phyloP scores from a whole-genome alignment of 2,888 invertebrate genomes.

The Stenichneumon culpator region DNA sequence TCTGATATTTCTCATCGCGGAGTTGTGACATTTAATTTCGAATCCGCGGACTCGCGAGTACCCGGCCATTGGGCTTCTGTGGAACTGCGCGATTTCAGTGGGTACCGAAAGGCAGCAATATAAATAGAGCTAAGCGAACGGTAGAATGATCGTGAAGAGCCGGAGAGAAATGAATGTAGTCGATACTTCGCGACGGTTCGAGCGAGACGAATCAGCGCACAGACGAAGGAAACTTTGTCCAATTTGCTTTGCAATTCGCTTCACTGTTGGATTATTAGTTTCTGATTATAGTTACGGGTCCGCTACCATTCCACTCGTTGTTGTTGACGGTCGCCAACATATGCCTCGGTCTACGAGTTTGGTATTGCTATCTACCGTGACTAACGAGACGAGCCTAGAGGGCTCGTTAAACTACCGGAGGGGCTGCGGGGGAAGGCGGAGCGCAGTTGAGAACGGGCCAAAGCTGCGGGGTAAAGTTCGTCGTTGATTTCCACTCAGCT shows the following conservation, averaged over 20 bases:
- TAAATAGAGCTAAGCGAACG: not conserved
- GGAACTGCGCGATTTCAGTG: not conserved
- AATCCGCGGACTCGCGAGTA: not conserved
- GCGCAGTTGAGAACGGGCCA: conserved; percentile 7
- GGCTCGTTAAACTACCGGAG: conserved; percentile 34
- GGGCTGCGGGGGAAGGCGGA: not conserved
- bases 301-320: conserved; percentile 44
- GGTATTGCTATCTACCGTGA: conserved; percentile 41
- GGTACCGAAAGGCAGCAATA: not conserved
- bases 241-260: conserved; percentile 48
- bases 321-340: conserved; percentile 21
- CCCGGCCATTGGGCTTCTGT: not conserved
- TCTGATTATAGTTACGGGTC: conserved; percentile 64
- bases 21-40: not conserved
- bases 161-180: not conserved
- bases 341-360: conserved; percentile 23
- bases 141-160: not conserved
- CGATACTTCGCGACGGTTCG: conserved; percentile 15
- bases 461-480: conserved; percentile 12
- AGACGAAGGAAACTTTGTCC: conserved; percentile 35
- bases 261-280: conserved; percentile 67
- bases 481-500: conserved; percentile 10
- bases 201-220: conserved; percentile 19
- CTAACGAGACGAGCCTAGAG: conserved; percentile 46
- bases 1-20: not conserved